Conservation (phyloP, 2,888 invertebrate genomes). For the Xestia c-nigrum region DNA sequence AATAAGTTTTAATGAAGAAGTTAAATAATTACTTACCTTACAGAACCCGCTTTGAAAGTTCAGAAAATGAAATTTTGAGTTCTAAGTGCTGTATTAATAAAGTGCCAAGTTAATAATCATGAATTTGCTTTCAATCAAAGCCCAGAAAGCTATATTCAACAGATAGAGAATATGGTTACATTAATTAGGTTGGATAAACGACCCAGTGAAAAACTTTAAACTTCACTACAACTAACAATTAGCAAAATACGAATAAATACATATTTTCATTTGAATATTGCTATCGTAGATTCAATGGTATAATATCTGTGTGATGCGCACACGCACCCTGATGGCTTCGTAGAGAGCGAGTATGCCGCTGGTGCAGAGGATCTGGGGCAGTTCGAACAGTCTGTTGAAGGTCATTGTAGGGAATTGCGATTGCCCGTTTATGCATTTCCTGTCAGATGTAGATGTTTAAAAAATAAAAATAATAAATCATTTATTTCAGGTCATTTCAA, state of each 20-base stretch:
- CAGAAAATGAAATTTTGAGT: not conserved
- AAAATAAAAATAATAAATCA: too few relatives aligned
- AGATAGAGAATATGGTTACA: not conserved
- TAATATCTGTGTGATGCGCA: not conserved
- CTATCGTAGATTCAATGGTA: not conserved
- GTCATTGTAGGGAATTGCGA: too few relatives aligned
- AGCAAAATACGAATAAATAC: not conserved
- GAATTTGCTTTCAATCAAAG: not conserved
- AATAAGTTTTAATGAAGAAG: conserved; percentile 33
- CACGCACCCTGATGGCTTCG: too few relatives aligned
- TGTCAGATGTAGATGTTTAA: too few relatives aligned
- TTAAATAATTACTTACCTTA: conserved; percentile 26
- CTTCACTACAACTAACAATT: not conserved
- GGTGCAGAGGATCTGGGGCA: too few relatives aligned
- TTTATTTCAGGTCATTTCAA: too few relatives aligned
- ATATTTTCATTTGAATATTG: not conserved
- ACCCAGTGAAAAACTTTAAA: not conserved
- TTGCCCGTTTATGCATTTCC: too few relatives aligned
- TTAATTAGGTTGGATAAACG: not conserved
- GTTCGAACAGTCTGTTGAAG: too few relatives aligned
- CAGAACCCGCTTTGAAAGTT: conserved; percentile 7
- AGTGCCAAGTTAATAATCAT: not conserved
- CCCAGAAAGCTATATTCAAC: not conserved
- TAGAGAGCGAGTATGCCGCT: too few relatives aligned
- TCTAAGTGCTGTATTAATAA: not conserved